These are phyloP conservation scores for Nanorana parkeri DNA, from an alignment of 2,113 vertebrate species.

Conservation along the genomic window DNA sequence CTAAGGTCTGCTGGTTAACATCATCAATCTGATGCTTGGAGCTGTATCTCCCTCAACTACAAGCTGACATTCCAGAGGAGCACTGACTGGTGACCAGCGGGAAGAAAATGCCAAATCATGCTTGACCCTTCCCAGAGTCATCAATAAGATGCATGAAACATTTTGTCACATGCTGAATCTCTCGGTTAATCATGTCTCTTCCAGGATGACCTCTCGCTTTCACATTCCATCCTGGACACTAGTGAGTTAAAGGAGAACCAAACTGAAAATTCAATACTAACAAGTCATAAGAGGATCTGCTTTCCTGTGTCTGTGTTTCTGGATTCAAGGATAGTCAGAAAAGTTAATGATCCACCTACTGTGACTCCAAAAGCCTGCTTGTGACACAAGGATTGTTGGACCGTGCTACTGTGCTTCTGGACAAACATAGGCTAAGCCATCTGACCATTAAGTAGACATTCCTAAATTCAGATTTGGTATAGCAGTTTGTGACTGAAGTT, in stretches of 20 bases:
- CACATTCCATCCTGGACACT: conserved; percentile 4
- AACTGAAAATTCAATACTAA: too few species aligned
- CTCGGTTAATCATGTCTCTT: conserved; percentile 22
- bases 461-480: too few species aligned
- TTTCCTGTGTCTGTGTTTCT: too few species aligned
- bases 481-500: too few species aligned
- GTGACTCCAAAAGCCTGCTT: too few species aligned
- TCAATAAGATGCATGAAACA: conserved; percentile 41
- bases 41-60: conserved; percentile 66
- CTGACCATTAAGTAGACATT: too few species aligned
- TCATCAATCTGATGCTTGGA: conserved; percentile 72
- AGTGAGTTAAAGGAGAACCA: conserved; percentile 11
- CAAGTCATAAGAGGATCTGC: too few species aligned
- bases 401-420: too few species aligned
- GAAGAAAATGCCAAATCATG: conserved; percentile 52
- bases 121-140: conserved; percentile 46
- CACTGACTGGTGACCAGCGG: conserved; percentile 68
- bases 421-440: too few species aligned
- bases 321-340: too few species aligned
- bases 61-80: conserved; percentile 71
- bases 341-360: too few species aligned
- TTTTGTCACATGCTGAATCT: conserved; percentile 32
- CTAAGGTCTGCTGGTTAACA: conserved; percentile 71
- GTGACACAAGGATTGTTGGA: too few species aligned
- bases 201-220: conserved; percentile 13